Base-by-base conservation (phyloP, 2,888 invertebrate species). In the Euphydryas editha region DNA sequence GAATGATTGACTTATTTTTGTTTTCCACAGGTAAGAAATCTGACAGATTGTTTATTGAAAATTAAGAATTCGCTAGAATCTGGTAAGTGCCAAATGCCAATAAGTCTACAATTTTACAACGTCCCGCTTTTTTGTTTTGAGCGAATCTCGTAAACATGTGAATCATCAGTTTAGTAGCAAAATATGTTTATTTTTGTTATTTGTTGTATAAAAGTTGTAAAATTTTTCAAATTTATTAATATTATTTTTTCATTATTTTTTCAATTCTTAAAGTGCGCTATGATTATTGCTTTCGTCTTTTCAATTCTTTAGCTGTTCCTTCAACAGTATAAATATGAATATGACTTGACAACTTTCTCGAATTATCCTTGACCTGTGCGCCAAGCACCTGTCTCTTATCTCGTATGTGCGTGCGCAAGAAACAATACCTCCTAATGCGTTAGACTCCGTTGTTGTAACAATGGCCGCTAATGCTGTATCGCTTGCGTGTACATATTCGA, bases 21-120 rank as follows among this genome's bases (percentile, higher is more conserved):
- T 76, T 79, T 69, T 79, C 81, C 77, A 71, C 86, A 88, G 87
- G 87, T 88, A 88, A 85, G 86, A 76, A 76, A 76, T 79, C 80
- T 81, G 81, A 81, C 81, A 82, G 80, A 77, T 74, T 74, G 79
- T 73, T 73, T 71, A 75, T 75, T 73, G 62, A 62, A 62, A 65
- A n/a, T n/a, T n/a, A n/a, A n/a, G n/a, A n/a, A n/a, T n/a, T 64
- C 47, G 56, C 49, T 57, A 44, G 46, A 60, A 51, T 61, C 47
- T 60, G 67, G 68, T 71, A 69, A 78, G 77, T 30, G 4, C 30
- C n/a, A n/a, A n/a, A n/a, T 75, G 77, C 76, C 80, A 70, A 81
- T 84, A 81, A 83, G 82, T 79, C 77, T 69, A 72, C 62, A 68
- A 70, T 67, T 78, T 79, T 77, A 81, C 74, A 75, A 61, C 68